Base-by-base conservation (phyloP, 2,888 invertebrate species). In the Orthosia incerta region DNA sequence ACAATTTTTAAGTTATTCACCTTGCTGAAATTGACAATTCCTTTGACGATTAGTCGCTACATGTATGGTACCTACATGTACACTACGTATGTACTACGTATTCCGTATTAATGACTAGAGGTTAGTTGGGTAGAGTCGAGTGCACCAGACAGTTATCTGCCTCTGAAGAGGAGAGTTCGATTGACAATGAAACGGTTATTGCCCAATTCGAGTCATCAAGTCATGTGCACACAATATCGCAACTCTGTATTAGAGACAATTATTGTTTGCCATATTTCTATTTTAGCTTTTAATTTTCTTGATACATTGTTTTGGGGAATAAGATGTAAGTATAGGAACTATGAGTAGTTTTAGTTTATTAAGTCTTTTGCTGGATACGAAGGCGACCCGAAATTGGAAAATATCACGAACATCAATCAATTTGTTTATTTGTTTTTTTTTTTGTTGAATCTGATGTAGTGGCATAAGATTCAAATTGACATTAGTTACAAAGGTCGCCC, bases 171-270 rank as follows among this genome's bases (percentile, higher is more conserved):
- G 86, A 85, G 86, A 83, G 87, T 86, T 87, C 89, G 86, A 88
- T 89, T 86, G 87, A 83, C 88, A 90, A 89, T 91, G 88, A 88
- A 90, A 89, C 86, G 83, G 89, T 88, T 91, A 91, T 90, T 87
- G 89, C 85, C 87, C 81, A 88, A 87, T 86, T 83, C 83, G 83
- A 83, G 80, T 87, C 82, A 82, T 83, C 83, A 82, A 83, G 80
- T 87, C 82, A 82, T 76, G 80, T 84, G 84, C 87, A 86, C 75
- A 83, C 79, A n/a, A n/a, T n/a, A 75, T 80, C 50, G 48, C 12
- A 77, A 66, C 61, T 67, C 57, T 20, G 55, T 79, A 60, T 67
- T 72, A 69, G 45, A 65, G 57, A 70, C 72, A 75, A 73, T 80
- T 77, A 73, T 79, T 77, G 71, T 55, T 70, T 71, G 57, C 39